Evolutionary conservation across 1,140 invertebrate genomes (phyloP).

Genomic region (Plectrocnemia conspersa): DNA sequence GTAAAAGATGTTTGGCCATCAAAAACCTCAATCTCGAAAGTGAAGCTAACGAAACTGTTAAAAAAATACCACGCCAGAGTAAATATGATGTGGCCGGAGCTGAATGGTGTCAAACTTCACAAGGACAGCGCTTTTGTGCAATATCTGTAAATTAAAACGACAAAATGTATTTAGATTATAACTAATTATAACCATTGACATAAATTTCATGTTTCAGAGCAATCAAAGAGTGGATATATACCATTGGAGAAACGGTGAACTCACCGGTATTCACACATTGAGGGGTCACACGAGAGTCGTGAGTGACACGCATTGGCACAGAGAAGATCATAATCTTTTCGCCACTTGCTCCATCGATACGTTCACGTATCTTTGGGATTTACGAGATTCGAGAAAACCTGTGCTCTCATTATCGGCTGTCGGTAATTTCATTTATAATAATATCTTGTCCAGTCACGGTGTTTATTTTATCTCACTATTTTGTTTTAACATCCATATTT

Average conservation of each 20-base stretch:
- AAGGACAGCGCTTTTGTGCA: slow-evolving; percentile 77
- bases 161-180: slow-evolving; percentile 16
- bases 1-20: slow-evolving; percentile 75
- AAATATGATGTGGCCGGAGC: slow-evolving; percentile 91
- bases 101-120: slow-evolving; percentile 83
- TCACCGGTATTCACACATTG: slow-evolving; percentile 68
- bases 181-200: slow-evolving; percentile 9
- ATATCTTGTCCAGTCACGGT: not conserved
- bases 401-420: slow-evolving; percentile 74
- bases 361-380: slow-evolving; percentile 90
- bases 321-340: slow-evolving; percentile 80
- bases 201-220: slow-evolving; percentile 54
- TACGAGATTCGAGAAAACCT: slow-evolving; percentile 79
- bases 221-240: slow-evolving; percentile 81
- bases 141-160: slow-evolving; percentile 72
- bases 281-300: slow-evolving; percentile 83
- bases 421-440: slow-evolving; percentile 45
- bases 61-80: slow-evolving; percentile 78
- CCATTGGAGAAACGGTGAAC: slow-evolving; percentile 63
- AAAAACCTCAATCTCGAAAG: slow-evolving; percentile 68
- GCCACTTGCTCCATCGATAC: slow-evolving; percentile 92
- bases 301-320: slow-evolving; percentile 91
- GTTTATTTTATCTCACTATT: slow-evolving; percentile 3
- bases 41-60: slow-evolving; percentile 65
- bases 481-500: slow-evolving; percentile 29